phyloP scores from a whole-genome alignment of 1,140 invertebrate species.

The Sitobion miscanthi region DNA sequence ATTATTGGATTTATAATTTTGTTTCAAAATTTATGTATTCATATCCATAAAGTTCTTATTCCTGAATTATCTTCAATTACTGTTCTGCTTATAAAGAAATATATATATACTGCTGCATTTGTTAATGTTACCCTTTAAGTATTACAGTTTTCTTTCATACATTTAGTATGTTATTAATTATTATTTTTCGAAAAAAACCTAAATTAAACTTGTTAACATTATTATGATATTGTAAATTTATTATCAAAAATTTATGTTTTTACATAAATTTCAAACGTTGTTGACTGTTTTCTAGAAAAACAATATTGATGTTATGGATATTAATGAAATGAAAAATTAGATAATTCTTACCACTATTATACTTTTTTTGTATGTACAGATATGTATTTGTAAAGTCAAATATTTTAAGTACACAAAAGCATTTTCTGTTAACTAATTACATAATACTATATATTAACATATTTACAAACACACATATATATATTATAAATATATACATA shows the following conservation, averaged over 20 bases:
- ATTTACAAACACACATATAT: not conserved
- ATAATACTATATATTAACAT: not conserved
- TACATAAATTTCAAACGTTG: conserved; percentile 52
- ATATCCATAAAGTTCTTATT: not conserved
- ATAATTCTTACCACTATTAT: conserved; percentile 44
- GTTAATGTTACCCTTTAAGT: conserved; percentile 38
- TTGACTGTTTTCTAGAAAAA: conserved; percentile 47
- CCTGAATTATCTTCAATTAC: not conserved
- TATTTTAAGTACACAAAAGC: conserved; percentile 34
- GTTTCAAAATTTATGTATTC: not conserved
- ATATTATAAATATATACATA: not conserved
- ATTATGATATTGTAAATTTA: conserved; percentile 50
- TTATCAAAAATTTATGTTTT: conserved; percentile 45
- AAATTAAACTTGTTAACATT: conserved; percentile 46
- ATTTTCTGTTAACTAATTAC: conserved; percentile 38
- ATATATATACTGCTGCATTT: conserved; percentile 22
- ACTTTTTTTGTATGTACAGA: conserved; percentile 2
- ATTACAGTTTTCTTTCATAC: conserved; percentile 36
- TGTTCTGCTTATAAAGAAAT: not conserved
- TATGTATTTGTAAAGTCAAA: conserved; percentile 46
- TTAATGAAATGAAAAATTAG: conserved; percentile 36
- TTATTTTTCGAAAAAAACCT: conserved; percentile 1
- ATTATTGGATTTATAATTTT: not conserved
- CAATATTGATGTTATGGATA: conserved; percentile 46
- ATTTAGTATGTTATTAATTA: conserved; percentile 40